Conservation (phyloP, 2,888 invertebrate species). For the Pycnomerus fuliginosus region DNA sequence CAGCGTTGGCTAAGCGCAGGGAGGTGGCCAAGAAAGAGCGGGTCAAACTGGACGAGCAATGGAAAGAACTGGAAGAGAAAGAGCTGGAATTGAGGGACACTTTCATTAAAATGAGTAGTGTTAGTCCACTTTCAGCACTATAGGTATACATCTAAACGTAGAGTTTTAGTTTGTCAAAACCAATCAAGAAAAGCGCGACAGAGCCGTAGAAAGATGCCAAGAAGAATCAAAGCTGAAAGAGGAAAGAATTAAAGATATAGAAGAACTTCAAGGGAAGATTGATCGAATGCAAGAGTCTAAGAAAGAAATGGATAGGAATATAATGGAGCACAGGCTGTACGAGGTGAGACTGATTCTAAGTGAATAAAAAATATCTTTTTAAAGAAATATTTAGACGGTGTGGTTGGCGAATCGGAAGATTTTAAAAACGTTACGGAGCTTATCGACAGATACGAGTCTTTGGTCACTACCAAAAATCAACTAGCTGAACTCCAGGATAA, state of each 20-base stretch:
- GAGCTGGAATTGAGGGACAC: neutral
- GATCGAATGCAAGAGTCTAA: slow-evolving; percentile 1
- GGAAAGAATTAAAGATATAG: slow-evolving; percentile 1
- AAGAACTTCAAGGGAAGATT: neutral
- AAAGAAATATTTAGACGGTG: slow-evolving; percentile 10
- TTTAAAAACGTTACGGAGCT: slow-evolving; percentile 5
- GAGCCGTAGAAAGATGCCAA: neutral
- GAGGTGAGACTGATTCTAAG: slow-evolving; percentile 2
- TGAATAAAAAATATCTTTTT: neutral
- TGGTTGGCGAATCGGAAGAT: neutral
- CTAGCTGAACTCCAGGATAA: slow-evolving; percentile 6
- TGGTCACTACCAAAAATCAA: slow-evolving; percentile 7
- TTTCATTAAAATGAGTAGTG: neutral
- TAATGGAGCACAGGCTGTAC: slow-evolving; percentile 4
- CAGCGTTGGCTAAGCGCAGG: too few relatives aligned
- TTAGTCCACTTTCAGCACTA: neutral
- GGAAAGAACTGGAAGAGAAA: neutral
- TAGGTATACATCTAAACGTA: neutral
- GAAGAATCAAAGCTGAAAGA: slow-evolving; percentile 1
- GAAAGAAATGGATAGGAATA: slow-evolving; percentile 6
- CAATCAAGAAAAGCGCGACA: neutral
- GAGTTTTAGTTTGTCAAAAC: neutral
- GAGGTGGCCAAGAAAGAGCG: neutral
- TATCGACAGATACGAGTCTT: slow-evolving; percentile 13
- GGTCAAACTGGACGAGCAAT: neutral